Evolutionary conservation across 2,888 invertebrate genomes (phyloP).

Genomic region (Iselma pallidipennis): DNA sequence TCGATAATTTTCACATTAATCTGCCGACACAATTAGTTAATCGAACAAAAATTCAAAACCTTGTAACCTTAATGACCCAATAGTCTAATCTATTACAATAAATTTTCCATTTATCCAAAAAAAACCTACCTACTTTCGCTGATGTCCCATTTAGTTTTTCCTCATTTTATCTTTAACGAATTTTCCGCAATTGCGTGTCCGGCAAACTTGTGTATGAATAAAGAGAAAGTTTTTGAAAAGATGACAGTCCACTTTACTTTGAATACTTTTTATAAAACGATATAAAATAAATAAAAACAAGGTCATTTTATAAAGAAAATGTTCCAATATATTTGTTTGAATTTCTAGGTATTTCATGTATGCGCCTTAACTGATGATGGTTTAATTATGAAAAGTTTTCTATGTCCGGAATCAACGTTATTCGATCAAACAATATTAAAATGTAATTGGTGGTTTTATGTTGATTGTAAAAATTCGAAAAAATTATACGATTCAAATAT

Average conservation of each 20-base stretch:
- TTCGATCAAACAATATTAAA: slow-evolving; percentile 90
- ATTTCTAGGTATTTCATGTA: slow-evolving; percentile 82
- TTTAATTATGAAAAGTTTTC: slow-evolving; percentile 87
- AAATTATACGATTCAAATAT: slow-evolving; percentile 86
- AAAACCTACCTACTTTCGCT: background rate
- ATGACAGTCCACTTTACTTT: slow-evolving; percentile 19
- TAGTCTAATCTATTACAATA: background rate
- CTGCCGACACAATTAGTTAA: background rate
- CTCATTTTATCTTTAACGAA: background rate
- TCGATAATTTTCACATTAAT: background rate
- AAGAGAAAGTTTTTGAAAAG: slow-evolving; percentile 23
- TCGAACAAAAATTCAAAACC: background rate
- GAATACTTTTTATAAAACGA: no score
- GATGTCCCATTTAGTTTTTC: background rate
- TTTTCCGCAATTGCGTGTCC: background rate
- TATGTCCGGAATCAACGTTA: slow-evolving; percentile 87
- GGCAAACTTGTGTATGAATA: slow-evolving; percentile 1
- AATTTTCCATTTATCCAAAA: background rate
- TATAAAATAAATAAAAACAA: slow-evolving; percentile 24
- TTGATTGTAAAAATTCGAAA: slow-evolving; percentile 82
- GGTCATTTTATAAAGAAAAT: slow-evolving; percentile 13
- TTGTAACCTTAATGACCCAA: background rate
- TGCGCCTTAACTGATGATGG: slow-evolving; percentile 89
- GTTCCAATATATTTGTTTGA: no score
- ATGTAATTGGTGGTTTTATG: slow-evolving; percentile 95